Percentiles rank a stretch among this genome's conserved stretches.
Evolutionary conservation across 2,888 invertebrate species (phyloP).

Genomic region (Crocallis elinguaria): DNA sequence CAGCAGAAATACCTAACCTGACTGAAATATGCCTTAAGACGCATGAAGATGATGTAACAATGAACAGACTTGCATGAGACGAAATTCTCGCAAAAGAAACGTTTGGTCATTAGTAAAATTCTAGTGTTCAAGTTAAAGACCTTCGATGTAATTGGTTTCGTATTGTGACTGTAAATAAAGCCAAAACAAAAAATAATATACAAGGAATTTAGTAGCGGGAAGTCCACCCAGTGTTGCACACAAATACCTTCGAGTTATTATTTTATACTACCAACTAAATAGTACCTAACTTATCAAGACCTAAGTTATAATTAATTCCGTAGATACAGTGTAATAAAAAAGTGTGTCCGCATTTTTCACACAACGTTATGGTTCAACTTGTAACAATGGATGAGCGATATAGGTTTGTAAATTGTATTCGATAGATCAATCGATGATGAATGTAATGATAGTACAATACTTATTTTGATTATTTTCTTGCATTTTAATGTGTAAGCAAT

Average conservation of each 20-base stretch:
- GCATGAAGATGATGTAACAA: conserved; percentile 73
- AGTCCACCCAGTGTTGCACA: background rate
- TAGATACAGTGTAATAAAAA: background rate
- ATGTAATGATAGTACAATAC: too few relatives aligned
- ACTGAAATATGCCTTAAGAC: conserved; percentile 42
- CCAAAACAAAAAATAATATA: background rate
- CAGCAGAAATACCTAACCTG: conserved; percentile 33
- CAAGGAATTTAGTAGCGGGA: conserved; percentile 1
- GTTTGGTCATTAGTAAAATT: conserved; percentile 52
- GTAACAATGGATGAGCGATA: background rate
- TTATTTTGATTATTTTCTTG: too few relatives aligned
- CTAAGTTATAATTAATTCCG: too few relatives aligned
- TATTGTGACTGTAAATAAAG: conserved; percentile 8
- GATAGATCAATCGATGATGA: too few relatives aligned
- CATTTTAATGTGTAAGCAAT: too few relatives aligned
- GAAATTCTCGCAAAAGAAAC: conserved; percentile 59
- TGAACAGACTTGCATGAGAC: conserved; percentile 70
- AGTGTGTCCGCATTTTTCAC: background rate
- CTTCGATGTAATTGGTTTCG: conserved; percentile 28
- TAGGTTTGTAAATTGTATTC: too few relatives aligned
- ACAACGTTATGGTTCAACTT: background rate
- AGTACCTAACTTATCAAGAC: background rate
- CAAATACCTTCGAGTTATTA: background rate
- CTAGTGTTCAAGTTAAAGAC: conserved; percentile 17
- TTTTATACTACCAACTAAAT: too few relatives aligned